Evolutionary conservation across 2,888 invertebrate species (phyloP), one percentile per base, ranked within the genome.

Genomic region (Harmothoe impar): DNA sequence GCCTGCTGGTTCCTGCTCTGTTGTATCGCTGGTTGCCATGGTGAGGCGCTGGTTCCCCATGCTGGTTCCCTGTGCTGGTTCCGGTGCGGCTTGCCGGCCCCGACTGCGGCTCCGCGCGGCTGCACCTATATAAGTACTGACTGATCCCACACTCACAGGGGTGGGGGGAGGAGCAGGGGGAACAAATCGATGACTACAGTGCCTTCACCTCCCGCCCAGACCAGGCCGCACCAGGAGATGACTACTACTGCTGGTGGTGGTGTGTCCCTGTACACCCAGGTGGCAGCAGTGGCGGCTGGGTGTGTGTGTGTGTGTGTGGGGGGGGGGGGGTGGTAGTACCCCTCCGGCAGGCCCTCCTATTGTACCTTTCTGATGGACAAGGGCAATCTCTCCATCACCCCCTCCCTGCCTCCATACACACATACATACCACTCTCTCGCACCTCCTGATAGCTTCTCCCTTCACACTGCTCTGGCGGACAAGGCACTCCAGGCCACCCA

Each of bases 111-210:
- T 15, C 3, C 23, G 3, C n/a, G 1, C 62, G 3, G 62, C 62
- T 20, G 62, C n/a, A 62, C 62, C n/a, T 20, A 62, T 20, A n/a
- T 20, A 62, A 20, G 62, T 20, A n/a, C 62, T 20, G 62, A n/a
- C 62, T n/a, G 62, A 62, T 43, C 43, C 10, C 43, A 43, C 43
- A 43, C n/a, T n/a, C n/a, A n/a, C n/a, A n/a, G n/a, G n/a, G n/a
- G 43, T 7, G 43, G 10, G 43, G 3, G 10, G 43, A 43, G 20
- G 72, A 29, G 72, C 29, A 29, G 72, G 31, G 15, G 62, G n/a
- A 62, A 62, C 62, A 29, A 72, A 72, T 72, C 72, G 29, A 72
- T 72, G 72, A 72, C 72, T 72, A 72, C n/a, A 43, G 29, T 15
- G 29, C 29, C 31, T 72, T 72, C 25, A 72, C 72, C 72, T 25